These are phyloP conservation scores for Lacerta bilineata DNA, from an alignment of 2,797 vertebrate species.

Conservation along the genomic window DNA sequence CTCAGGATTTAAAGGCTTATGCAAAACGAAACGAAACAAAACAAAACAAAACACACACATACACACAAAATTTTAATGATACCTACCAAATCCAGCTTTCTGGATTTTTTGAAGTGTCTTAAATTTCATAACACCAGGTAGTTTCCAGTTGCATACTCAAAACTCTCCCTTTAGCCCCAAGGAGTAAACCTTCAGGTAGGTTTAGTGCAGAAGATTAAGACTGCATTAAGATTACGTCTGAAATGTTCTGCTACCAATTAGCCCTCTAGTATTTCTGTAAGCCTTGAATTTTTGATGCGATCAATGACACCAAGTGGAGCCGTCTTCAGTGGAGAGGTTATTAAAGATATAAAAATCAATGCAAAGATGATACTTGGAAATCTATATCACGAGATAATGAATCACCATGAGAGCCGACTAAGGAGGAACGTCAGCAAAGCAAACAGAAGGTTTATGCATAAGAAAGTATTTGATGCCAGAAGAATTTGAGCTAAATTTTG, in stretches of 20 bases:
- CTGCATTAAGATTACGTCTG: constrained; percentile 83
- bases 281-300: constrained; percentile 87
- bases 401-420: constrained; percentile 80
- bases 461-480: constrained; percentile 78
- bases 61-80: constrained; percentile 37
- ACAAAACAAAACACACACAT: too few species aligned
- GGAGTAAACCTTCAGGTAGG: constrained; percentile 78
- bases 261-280: constrained; percentile 85
- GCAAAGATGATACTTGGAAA: constrained; percentile 87
- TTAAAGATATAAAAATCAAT: constrained; percentile 89
- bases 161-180: constrained; percentile 63
- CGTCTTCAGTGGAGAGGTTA: constrained; percentile 85
- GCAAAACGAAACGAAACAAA: too few species aligned
- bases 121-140: constrained; percentile 63
- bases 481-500: constrained; percentile 81
- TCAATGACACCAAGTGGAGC: constrained; percentile 86
- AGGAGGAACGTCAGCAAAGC: constrained; percentile 82
- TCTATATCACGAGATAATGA: constrained; percentile 85
- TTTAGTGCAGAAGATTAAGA: constrained; percentile 81
- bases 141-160: constrained; percentile 68
- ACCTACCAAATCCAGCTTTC: constrained; percentile 44
- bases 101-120: constrained; percentile 54
- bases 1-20: not conserved
- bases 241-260: constrained; percentile 85
- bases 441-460: constrained; percentile 82